Base-by-base conservation (phyloP, 2,113 vertebrate genomes). In the Melanotaenia duboulayi region DNA sequence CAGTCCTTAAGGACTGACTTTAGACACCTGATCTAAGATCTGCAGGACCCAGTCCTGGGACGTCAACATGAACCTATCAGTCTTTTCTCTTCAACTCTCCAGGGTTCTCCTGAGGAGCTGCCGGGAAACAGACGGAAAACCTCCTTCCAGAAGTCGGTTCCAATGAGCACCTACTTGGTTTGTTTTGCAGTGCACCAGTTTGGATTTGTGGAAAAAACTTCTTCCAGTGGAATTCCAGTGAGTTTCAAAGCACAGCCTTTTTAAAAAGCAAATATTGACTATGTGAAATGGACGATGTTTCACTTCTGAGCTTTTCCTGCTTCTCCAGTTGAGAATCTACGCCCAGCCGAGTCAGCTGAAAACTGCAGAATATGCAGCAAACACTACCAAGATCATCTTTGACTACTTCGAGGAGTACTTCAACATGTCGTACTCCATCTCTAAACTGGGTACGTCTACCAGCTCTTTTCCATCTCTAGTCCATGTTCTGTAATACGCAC, bases 131-230 rank as follows among this genome's bases (percentile, higher is more conserved):
- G 93, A 92, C 46, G 0, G 0, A 92, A 58, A 82, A 96, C 96
- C 7, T 89, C 77, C 66, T 99, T 99, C 70, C 0, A 78, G 51
- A 95, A 92, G 72, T 97, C 97, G 0, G 92, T 97, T 61, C 94
- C 93, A 24, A 99, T 99, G 98, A 99, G 98, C 75, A 97, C 98
- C 23, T 99, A 99, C 75, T 86, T 99, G 87, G 97, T 99, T 16
- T 98, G 96, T 86, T 99, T 98, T 82, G 98, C 96, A 0, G 95
- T 99, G 46, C 98, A 99, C 82, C 95, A 95, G 60, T 99, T 99
- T 80, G 0, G 0, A 0, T 71, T 0, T 7, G 37, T 93, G 64
- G 74, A 93, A 66, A 93, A 64, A 78, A 64, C 0, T 0, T 97
- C 97, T 0, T 32, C 24, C 0, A 65, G 50, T 1, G 94, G 95